A percentile compares a stretch with the other conserved stretches of the same genome.
These are phyloP conservation scores for Holothuria glaberrima DNA, from an alignment of 35 echinoderm and acorn worm species.

Conservation along the genomic window DNA sequence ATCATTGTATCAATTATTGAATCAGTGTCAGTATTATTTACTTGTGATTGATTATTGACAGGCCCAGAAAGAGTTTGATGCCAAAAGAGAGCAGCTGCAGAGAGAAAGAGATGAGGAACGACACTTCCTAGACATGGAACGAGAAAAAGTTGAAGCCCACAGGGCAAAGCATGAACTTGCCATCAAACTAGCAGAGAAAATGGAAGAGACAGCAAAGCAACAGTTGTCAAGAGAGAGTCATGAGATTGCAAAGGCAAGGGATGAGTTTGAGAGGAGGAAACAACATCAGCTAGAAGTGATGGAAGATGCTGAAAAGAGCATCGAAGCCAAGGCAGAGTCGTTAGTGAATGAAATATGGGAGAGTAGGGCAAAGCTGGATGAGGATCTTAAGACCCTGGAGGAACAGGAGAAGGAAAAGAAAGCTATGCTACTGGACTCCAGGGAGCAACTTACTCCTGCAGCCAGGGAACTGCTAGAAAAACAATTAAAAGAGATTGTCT, in stretches of 20 bases:
- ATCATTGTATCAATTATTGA: neutral
- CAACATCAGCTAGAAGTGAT: slow-evolving; percentile 83
- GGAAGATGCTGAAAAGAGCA: slow-evolving; percentile 87
- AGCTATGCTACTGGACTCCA: slow-evolving; percentile 46
- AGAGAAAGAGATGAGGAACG: slow-evolving; percentile 83
- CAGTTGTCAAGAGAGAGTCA: slow-evolving; percentile 75
- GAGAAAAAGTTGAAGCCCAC: slow-evolving; percentile 86
- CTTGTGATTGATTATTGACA: neutral
- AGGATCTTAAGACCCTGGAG: slow-evolving; percentile 66
- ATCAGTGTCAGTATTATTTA: neutral
- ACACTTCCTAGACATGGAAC: slow-evolving; percentile 81
- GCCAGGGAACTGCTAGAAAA: slow-evolving; percentile 60
- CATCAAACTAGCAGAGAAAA: slow-evolving; percentile 65
- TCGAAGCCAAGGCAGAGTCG: slow-evolving; percentile 79
- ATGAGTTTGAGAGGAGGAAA: slow-evolving; percentile 86
- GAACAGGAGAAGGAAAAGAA: slow-evolving; percentile 63
- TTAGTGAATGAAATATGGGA: slow-evolving; percentile 87
- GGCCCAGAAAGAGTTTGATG: slow-evolving; percentile 76
- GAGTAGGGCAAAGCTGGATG: slow-evolving; percentile 70
- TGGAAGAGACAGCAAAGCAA: slow-evolving; percentile 69
- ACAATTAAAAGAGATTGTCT: slow-evolving; percentile 58
- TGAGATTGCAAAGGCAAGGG: slow-evolving; percentile 82
- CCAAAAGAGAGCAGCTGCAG: slow-evolving; percentile 69
- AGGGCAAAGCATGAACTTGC: slow-evolving; percentile 81
- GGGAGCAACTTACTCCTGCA: slow-evolving; percentile 61